Evolutionary conservation across 1,140 invertebrate genomes (phyloP), one percentile per base, ranked within the genome.

Genomic region (Ips nitidus): DNA sequence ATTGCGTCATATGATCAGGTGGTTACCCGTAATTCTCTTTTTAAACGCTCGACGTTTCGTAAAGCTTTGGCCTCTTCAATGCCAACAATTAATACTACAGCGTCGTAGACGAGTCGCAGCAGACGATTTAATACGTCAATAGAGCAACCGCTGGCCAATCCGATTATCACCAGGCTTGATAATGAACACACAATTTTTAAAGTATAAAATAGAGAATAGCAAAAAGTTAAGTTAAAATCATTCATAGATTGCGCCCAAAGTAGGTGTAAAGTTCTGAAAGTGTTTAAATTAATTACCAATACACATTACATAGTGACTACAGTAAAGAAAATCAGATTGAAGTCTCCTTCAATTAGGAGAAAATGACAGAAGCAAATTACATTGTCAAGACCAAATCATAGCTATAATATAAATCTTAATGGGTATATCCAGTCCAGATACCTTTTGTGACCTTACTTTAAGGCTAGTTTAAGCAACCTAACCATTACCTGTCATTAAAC

Each of bases 1-100:
- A 38, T 37, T 39, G 7, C 6, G 6, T 3, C 1, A 7, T 63
- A 22, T 22, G 22, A 22, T 22, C 22, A 22, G 22, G 22, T 22
- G 22, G 22, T 66, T 75, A 90, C 87, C 74, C 90, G 85, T 61
- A 94, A 82, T 72, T 94, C 91, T 79, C 87, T 85, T 77, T 94
- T 94, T 37, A 94, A 82, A 76, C 90, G 85, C 76, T 94, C 92
- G 52, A 92, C 82, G 81, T 91, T 94, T 75, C 89, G 87, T 45
- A 89, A 84, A 70, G 83, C 87, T 73, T 88, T 87, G 37, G 94
- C 80, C 74, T 92, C 90, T 67, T 94, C 90, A 3, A 91, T 84
- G 7, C 93, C 92, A 74, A 91, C 87, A 66, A 89, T 86, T 47
- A 94, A 83, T 5, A 94, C 84, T 84, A 94, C 88, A 1, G 88